A percentile compares a stretch with the other conserved stretches of the same genome.
phyloP scores from a whole-genome alignment of 2,888 invertebrate genomes.

The Aricia artaxerxes region DNA sequence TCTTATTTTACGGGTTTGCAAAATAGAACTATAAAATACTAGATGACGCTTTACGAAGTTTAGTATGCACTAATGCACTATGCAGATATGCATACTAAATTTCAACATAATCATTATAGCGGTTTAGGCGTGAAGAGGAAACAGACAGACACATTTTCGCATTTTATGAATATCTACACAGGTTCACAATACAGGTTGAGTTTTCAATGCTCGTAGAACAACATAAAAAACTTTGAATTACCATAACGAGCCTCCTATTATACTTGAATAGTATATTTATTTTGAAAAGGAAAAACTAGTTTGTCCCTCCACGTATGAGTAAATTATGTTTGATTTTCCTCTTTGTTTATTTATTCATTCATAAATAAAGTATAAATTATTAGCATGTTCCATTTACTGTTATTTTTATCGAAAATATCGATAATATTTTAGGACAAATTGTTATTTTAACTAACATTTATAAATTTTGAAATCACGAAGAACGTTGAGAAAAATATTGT shows the following conservation, averaged over 20 bases:
- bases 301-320: constrained; percentile 56
- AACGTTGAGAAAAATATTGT: background rate
- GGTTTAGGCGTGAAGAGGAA: too few relatives aligned
- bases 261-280: background rate
- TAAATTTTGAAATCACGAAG: too few relatives aligned
- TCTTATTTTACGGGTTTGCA: background rate
- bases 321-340: constrained; percentile 51
- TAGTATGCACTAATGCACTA: too few relatives aligned
- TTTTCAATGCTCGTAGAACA: background rate
- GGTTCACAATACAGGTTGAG: too few relatives aligned
- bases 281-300: background rate
- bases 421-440: background rate
- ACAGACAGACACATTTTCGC: too few relatives aligned
- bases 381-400: background rate
- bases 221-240: background rate
- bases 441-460: too few relatives aligned
- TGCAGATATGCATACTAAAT: too few relatives aligned
- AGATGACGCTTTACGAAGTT: too few relatives aligned
- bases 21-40: too few relatives aligned
- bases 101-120: too few relatives aligned
- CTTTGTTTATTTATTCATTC: constrained; percentile 25
- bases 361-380: background rate
- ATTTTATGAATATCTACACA: too few relatives aligned
- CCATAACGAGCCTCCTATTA: background rate
- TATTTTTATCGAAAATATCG: too few relatives aligned